A percentile compares a stretch with the other conserved stretches of the same genome.
Conservation (phyloP, 2,113 vertebrate species). For the Chitala chitala region DNA sequence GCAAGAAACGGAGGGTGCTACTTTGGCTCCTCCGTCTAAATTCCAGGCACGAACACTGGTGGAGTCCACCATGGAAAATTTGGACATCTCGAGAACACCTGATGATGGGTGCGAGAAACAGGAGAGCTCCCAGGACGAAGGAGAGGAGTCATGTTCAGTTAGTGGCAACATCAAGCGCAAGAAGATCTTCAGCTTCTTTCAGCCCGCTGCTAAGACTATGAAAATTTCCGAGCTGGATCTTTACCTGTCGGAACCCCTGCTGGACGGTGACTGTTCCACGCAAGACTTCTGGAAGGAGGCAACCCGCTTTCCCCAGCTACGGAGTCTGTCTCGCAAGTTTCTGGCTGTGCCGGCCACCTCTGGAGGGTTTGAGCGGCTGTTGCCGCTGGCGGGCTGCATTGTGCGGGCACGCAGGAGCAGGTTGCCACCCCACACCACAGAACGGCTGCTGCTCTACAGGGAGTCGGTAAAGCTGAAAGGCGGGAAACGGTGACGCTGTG, state of each 20-base stretch:
- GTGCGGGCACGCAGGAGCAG: constrained; percentile 56
- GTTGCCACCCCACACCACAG: constrained; percentile 58
- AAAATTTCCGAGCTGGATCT: constrained; percentile 49
- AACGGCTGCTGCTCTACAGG: constrained; percentile 61
- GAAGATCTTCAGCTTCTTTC: constrained; percentile 42
- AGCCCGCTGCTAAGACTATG: constrained; percentile 40
- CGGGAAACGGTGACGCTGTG: constrained; percentile 25
- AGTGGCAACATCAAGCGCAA: constrained; percentile 49
- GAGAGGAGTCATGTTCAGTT: neutral
- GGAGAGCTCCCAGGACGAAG: constrained; percentile 1
- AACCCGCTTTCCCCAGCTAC: constrained; percentile 50
- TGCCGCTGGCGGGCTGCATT: constrained; percentile 53
- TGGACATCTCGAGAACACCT: constrained; percentile 4
- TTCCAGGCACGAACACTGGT: constrained; percentile 39
- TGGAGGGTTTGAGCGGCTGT: constrained; percentile 61
- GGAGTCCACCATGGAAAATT: constrained; percentile 33
- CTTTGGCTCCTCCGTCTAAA: constrained; percentile 50
- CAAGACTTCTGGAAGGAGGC: constrained; percentile 55
- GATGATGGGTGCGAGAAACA: constrained; percentile 13
- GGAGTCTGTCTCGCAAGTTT: constrained; percentile 47
- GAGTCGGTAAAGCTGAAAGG: constrained; percentile 45
- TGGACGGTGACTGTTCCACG: constrained; percentile 33
- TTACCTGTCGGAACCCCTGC: constrained; percentile 55
- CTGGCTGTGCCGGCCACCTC: constrained; percentile 57
- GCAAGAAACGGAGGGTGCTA: constrained; percentile 20